Percentiles rank a stretch among this genome's conserved stretches.
phyloP scores from a whole-genome alignment of 2,797 vertebrate genomes.

The Gallirallus australis region DNA sequence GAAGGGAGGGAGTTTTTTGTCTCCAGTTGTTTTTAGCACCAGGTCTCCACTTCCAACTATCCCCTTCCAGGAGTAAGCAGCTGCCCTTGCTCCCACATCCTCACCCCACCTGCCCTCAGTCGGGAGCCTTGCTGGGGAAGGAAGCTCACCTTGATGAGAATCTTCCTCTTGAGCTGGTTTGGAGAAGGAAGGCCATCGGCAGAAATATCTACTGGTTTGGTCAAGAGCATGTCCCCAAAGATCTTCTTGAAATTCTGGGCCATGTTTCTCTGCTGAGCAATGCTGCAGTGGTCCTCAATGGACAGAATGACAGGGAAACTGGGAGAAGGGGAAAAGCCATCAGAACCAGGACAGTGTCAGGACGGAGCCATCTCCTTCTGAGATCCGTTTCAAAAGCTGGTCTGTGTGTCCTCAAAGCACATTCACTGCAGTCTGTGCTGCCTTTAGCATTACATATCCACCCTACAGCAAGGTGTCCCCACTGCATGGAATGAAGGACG shows the following conservation, averaged over 20 bases:
- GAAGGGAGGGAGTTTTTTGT: neutral
- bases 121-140: neutral
- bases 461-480: neutral
- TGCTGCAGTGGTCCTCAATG: slow-evolving; percentile 98
- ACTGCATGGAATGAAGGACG: neutral
- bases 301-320: slow-evolving; percentile 96
- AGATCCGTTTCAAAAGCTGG: neutral
- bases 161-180: slow-evolving; percentile 96
- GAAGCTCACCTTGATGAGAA: slow-evolving; percentile 93
- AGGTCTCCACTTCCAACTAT: neutral
- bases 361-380: neutral
- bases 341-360: neutral
- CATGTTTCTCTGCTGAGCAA: slow-evolving; percentile 98
- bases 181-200: slow-evolving; percentile 97
- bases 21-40: neutral
- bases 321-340: neutral
- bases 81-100: neutral
- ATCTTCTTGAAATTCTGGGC: slow-evolving; percentile 93
- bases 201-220: slow-evolving; percentile 94
- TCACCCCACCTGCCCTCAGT: neutral
- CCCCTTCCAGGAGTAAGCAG: neutral
- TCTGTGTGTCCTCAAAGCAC: neutral
- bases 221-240: slow-evolving; percentile 95
- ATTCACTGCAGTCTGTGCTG: rapidly evolving
- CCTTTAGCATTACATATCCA: neutral